These are phyloP conservation scores for Protodeltote pygarga DNA, from an alignment of 2,888 invertebrate genomes.

Conservation along the genomic window DNA sequence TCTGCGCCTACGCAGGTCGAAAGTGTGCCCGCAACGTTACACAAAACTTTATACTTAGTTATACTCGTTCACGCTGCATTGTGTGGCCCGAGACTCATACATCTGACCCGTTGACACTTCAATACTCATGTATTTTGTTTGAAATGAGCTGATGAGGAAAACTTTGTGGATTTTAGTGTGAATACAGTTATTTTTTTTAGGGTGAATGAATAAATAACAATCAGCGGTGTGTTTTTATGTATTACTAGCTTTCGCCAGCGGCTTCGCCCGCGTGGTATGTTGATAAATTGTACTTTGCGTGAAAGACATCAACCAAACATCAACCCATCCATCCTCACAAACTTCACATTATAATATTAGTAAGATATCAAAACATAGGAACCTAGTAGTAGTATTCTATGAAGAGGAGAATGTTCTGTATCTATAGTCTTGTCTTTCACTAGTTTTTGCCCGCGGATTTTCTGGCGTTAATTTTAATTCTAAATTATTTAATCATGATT, in stretches of 20 bases:
- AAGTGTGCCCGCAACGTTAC: conserved; percentile 57
- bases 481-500: too few species aligned
- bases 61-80: conserved; percentile 48
- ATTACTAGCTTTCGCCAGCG: background rate
- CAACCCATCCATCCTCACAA: too few species aligned
- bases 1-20: conserved; percentile 66
- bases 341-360: too few species aligned
- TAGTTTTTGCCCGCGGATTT: too few species aligned
- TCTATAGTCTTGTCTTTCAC: too few species aligned
- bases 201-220: background rate
- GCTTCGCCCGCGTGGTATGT: too few species aligned
- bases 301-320: too few species aligned
- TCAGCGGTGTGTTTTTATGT: background rate
- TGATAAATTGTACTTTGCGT: background rate
- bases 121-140: conserved; percentile 52
- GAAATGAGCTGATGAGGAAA: conserved; percentile 2
- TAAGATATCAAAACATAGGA: too few species aligned
- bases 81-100: conserved; percentile 41
- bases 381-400: too few species aligned
- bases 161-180: conserved; percentile 6
- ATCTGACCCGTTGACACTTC: conserved; percentile 52
- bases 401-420: too few species aligned
- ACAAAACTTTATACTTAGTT: conserved; percentile 46
- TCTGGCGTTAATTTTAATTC: too few species aligned
- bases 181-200: conserved; percentile 5